phyloP scores from a whole-genome alignment of 2,113 vertebrate genomes.

The Ifrita kowaldi region DNA sequence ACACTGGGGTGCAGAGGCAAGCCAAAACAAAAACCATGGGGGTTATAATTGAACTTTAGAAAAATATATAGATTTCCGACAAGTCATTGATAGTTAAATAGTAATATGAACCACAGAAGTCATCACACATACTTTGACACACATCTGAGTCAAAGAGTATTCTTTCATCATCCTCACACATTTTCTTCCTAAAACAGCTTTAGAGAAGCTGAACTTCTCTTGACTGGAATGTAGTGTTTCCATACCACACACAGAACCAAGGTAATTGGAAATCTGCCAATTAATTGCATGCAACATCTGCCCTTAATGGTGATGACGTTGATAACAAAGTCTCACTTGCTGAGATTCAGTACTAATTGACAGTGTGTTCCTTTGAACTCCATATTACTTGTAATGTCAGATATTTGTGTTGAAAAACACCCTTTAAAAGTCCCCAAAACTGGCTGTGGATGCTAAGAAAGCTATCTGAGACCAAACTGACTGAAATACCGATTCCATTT shows the following conservation, averaged over 20 bases:
- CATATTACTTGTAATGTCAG: neutral
- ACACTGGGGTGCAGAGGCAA: neutral
- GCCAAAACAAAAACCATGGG: neutral
- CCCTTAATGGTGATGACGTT: neutral
- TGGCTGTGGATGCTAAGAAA: neutral
- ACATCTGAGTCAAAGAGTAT: neutral
- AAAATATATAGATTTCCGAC: neutral
- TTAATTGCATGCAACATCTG: neutral
- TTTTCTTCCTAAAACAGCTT: neutral
- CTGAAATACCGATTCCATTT: neutral
- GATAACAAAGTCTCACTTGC: neutral
- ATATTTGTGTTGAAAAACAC: neutral
- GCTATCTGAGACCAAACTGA: neutral
- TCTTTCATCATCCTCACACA: neutral
- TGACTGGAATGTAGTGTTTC: neutral
- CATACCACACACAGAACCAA: neutral
- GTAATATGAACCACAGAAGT: neutral
- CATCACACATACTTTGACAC: neutral
- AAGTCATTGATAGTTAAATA: conserved; percentile 5
- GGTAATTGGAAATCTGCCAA: neutral
- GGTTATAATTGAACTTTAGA: neutral
- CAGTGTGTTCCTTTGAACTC: neutral
- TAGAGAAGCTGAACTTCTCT: neutral
- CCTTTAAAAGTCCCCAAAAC: neutral
- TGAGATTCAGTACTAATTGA: neutral